Evolutionary conservation across 2,113 vertebrate genomes (phyloP), one percentile per base, ranked within the genome.

Genomic region (Cariama cristata): DNA sequence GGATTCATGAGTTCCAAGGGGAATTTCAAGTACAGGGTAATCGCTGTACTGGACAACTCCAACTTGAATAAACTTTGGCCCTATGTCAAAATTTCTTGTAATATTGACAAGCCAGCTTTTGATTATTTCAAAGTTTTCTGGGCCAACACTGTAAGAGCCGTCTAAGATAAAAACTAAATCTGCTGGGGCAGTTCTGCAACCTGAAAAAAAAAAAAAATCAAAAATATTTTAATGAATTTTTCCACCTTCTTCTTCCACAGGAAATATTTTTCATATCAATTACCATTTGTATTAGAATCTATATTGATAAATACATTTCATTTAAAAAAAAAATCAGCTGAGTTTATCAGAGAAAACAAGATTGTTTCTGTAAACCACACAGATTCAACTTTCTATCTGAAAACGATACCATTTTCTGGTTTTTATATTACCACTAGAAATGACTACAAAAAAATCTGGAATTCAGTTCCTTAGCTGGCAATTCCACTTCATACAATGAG

Each of bases 101-200:
- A 99, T 99, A 96, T 99, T 99, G 75, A 99, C 98, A 90, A 99
- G 98, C 99, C 99, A 99, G 86, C 98, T 98, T 98, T 99, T 99
- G 30, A 99, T 99, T 95, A 99, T 99, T 98, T 99, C 99, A 98
- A 99, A 99, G 97, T 99, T 99, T 97, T 99, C 98, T 95, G 99
- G 99, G 62, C 99, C 99, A 93, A 99, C 99, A 90, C 99, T 99
- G 96, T 99, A 99, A 32, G 99, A 99, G 60, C 99, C 99, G 4
- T 99, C 99, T 94, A 99, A 97, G 94, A 99, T 99, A 97, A 99
- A 99, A 91, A 99, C 99, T 97, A 99, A 98, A 97, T 99, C 99
- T 21, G 99, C 99, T 0, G 99, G 99, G 67, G 99, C 99, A 30
- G 99, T 99, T 97, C 99, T 99, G 96, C 99, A 99, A 98, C 99